Evolutionary conservation across 1,140 invertebrate genomes (phyloP).

Genomic region (Adelges cooleyi): DNA sequence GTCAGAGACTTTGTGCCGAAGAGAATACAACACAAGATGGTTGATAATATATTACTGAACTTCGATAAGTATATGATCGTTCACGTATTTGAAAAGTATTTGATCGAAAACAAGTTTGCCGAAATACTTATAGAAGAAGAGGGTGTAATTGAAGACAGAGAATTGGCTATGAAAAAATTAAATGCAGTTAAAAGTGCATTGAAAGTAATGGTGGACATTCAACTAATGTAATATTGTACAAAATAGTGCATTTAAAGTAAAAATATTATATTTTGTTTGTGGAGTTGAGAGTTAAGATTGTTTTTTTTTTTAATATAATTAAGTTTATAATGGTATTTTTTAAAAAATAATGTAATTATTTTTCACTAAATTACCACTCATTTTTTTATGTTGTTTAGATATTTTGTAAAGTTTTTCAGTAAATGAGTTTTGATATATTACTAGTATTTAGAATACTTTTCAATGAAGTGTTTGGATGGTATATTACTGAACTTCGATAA

Average conservation of each 20-base stretch:
- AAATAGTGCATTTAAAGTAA: no score
- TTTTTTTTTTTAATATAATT: no score
- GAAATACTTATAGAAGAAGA: constrained; percentile 1
- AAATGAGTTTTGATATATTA: no score
- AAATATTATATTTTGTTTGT: no score
- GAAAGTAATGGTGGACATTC: background rate
- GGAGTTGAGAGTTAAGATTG: no score
- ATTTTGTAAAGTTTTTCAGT: no score
- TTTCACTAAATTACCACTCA: no score
- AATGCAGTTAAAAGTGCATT: constrained; percentile 4
- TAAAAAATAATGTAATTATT: no score
- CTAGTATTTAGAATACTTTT: no score
- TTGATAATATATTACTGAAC: background rate
- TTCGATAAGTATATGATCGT: background rate
- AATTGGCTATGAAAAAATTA: background rate
- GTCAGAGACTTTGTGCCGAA: constrained; percentile 4
- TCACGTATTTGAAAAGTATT: background rate
- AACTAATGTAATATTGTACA: background rate
- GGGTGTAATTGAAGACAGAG: background rate
- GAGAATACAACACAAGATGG: constrained; percentile 11
- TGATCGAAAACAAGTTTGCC: background rate
- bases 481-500: background rate
- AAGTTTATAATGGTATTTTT: no score
- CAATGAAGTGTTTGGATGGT: no score
- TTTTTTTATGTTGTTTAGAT: no score